Percentiles rank a stretch among this genome's conserved stretches.
These are phyloP conservation scores for Huso huso DNA, from an alignment of 2,797 vertebrate genomes.

Conservation along the genomic window DNA sequence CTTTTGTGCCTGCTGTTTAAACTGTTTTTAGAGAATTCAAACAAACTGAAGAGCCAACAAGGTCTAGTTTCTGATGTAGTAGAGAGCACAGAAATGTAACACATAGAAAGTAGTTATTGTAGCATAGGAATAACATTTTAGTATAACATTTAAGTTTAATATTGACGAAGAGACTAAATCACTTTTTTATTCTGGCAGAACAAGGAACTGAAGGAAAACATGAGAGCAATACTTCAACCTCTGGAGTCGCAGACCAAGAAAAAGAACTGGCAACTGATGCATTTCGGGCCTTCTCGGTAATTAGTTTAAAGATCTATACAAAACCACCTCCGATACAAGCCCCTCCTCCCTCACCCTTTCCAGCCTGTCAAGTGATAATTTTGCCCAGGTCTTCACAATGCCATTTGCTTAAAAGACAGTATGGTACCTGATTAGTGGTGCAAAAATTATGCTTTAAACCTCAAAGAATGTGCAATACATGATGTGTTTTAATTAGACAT, in stretches of 20 bases:
- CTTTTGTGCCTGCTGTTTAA: too few species aligned
- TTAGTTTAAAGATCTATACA: neutral
- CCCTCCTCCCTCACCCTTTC: too few species aligned
- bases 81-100: constrained; percentile 17
- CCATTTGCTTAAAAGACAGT: too few species aligned
- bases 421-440: neutral
- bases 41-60: constrained; percentile 28
- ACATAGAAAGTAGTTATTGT: constrained; percentile 9
- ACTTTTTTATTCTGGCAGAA: constrained; percentile 55
- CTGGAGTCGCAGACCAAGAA: constrained; percentile 82
- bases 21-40: constrained; percentile 6
- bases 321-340: neutral
- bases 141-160: constrained; percentile 15
- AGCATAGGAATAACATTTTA: constrained; percentile 27
- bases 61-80: constrained; percentile 15
- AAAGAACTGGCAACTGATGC: constrained; percentile 79
- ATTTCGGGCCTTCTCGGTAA: constrained; percentile 79
- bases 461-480: too few species aligned
- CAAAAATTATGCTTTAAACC: too few species aligned
- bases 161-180: neutral
- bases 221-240: constrained; percentile 60
- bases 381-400: too few species aligned
- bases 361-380: too few species aligned
- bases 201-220: constrained; percentile 72
- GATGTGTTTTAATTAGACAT: too few species aligned